Percentiles rank a stretch among this genome's conserved stretches.
phyloP scores from a whole-genome alignment of 1,140 invertebrate species.

The Aporrectodea caliginosa region DNA sequence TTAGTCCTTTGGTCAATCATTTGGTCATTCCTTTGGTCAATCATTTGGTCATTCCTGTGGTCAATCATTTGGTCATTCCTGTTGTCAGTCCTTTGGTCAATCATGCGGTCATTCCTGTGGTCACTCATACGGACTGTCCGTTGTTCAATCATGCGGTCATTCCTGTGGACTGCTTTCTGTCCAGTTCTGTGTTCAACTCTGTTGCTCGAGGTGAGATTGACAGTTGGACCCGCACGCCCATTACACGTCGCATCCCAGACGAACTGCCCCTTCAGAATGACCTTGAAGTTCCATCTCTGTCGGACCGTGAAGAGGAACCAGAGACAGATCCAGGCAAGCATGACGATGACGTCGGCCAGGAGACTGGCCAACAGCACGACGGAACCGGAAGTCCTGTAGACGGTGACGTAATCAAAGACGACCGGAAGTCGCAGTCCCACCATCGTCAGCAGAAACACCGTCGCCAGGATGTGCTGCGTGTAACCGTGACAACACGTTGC shows the following conservation, averaged over 20 bases:
- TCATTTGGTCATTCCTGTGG: too few relatives aligned
- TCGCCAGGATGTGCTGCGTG: conserved; percentile 41
- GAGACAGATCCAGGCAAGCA: conserved; percentile 44
- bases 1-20: too few relatives aligned
- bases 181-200: too few relatives aligned
- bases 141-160: too few relatives aligned
- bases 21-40: neutral
- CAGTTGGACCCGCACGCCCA: too few relatives aligned
- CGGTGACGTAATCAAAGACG: conserved; percentile 40
- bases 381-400: conserved; percentile 40
- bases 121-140: too few relatives aligned
- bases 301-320: conserved; percentile 47
- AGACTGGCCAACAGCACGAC: conserved; percentile 39
- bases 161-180: too few relatives aligned
- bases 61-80: too few relatives aligned
- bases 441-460: conserved; percentile 39
- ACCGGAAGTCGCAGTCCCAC: conserved; percentile 42
- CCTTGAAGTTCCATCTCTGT: conserved; percentile 44
- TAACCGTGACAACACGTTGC: conserved; percentile 43
- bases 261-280: neutral
- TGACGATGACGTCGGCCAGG: conserved; percentile 42
- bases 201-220: too few relatives aligned
- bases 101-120: neutral
- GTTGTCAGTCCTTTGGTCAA: too few relatives aligned
- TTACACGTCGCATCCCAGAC: neutral